Conservation (phyloP, 2,888 invertebrate species). For the Smittia aterrima region DNA sequence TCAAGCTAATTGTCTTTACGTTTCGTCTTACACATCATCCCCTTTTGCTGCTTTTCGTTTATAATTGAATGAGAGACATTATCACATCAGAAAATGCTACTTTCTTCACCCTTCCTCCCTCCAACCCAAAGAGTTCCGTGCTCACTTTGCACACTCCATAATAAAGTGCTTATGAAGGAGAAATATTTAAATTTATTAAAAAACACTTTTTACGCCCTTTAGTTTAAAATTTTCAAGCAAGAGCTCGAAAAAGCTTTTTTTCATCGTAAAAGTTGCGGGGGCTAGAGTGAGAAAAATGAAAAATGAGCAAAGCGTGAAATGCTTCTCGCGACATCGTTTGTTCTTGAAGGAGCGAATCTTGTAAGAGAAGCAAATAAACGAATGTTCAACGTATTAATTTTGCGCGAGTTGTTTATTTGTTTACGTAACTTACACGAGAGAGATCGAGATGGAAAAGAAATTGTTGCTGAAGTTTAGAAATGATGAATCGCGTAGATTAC, state of each 20-base stretch:
- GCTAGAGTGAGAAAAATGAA: constrained; percentile 20
- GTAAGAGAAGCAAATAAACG: no score
- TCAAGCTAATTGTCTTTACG: constrained; percentile 33
- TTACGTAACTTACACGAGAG: not conserved
- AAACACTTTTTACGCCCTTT: constrained; percentile 42
- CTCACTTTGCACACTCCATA: constrained; percentile 15
- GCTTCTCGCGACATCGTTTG: constrained; percentile 21
- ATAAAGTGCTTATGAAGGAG: constrained; percentile 35
- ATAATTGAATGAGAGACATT: constrained; percentile 41
- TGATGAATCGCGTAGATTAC: not conserved
- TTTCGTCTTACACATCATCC: constrained; percentile 12
- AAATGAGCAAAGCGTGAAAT: constrained; percentile 40
- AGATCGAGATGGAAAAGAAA: not conserved
- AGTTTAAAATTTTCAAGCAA: constrained; percentile 31
- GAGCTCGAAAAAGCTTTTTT: not conserved
- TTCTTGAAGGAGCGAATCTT: not conserved
- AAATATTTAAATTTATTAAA: constrained; percentile 41
- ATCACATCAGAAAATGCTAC: constrained; percentile 32
- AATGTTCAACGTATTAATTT: constrained; percentile 32
- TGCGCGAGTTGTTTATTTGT: constrained; percentile 25
- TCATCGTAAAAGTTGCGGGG: not conserved
- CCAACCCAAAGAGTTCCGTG: not conserved
- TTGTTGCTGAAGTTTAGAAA: not conserved
- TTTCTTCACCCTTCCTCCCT: not conserved
- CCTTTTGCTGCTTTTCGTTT: not conserved